Percentiles rank a stretch among this genome's conserved stretches.
Evolutionary conservation across 1,140 invertebrate species (phyloP).

Genomic region (Papilio polytes): DNA sequence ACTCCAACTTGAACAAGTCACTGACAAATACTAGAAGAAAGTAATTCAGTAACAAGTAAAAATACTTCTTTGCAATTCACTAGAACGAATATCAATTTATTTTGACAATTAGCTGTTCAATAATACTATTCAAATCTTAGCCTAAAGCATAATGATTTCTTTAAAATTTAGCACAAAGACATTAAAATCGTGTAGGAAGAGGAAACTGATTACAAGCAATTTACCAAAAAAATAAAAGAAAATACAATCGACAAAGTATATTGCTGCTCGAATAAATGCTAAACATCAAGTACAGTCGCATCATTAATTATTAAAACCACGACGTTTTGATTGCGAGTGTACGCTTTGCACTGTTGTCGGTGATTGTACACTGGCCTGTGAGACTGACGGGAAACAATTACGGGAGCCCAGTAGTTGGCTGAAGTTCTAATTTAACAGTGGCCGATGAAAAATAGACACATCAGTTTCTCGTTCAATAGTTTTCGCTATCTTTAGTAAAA

Average conservation of each 20-base stretch:
- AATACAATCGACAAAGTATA: not conserved
- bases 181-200: not conserved
- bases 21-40: not conserved
- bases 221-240: not conserved
- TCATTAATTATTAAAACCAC: not conserved
- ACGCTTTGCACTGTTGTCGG: not conserved
- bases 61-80: not conserved
- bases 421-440: not conserved
- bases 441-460: not conserved
- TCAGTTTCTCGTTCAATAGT: not conserved
- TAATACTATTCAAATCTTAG: not conserved
- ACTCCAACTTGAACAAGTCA: too few species aligned
- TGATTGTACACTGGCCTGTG: not conserved
- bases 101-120: too few species aligned
- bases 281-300: constrained; percentile 7
- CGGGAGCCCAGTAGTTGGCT: not conserved
- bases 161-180: too few species aligned
- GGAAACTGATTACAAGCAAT: not conserved
- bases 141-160: not conserved
- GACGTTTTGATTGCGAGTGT: not conserved
- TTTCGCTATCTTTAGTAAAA: too few species aligned
- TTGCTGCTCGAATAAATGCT: not conserved
- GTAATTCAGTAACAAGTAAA: not conserved
- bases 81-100: not conserved
- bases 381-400: constrained; percentile 17